Percentiles rank a stretch among this genome's conserved stretches.
phyloP scores from a whole-genome alignment of 2,113 vertebrate genomes.

The Vidua chalybeata region DNA sequence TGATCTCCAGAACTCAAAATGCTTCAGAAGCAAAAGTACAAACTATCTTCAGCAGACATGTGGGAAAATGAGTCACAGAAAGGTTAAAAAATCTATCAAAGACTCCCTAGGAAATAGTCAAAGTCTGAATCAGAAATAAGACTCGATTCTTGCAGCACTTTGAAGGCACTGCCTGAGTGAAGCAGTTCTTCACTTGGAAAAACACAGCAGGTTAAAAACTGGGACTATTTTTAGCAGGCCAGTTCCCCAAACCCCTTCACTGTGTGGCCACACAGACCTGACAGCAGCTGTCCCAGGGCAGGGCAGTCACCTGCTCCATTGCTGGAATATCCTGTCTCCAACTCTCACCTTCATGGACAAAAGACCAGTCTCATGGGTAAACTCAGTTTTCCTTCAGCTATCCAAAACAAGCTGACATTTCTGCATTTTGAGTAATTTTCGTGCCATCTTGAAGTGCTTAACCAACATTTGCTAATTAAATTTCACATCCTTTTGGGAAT shows the following conservation, averaged over 20 bases:
- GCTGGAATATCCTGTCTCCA: background rate
- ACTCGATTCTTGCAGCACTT: background rate
- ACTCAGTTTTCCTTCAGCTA: background rate
- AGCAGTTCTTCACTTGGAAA: background rate
- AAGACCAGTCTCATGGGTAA: background rate
- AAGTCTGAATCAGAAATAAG: constrained; percentile 17
- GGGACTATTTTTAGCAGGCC: constrained; percentile 24
- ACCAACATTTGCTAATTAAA: constrained; percentile 57
- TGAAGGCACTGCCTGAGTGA: background rate
- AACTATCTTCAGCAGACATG: background rate
- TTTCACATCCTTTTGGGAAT: constrained; percentile 46
- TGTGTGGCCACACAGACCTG: background rate
- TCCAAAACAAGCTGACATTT: background rate
- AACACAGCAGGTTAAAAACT: constrained; percentile 1
- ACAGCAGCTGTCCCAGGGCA: background rate
- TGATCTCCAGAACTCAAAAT: background rate
- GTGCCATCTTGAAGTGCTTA: constrained; percentile 41
- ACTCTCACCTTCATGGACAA: background rate
- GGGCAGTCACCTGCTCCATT: background rate
- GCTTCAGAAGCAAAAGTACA: constrained; percentile 2
- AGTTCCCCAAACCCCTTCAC: background rate
- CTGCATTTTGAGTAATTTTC: background rate
- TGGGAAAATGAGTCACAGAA: constrained; percentile 47
- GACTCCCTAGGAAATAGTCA: constrained; percentile 21
- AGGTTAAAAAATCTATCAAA: constrained; percentile 50